Conservation (phyloP, 2,797 vertebrate genomes). For the Sylvia borin region DNA sequence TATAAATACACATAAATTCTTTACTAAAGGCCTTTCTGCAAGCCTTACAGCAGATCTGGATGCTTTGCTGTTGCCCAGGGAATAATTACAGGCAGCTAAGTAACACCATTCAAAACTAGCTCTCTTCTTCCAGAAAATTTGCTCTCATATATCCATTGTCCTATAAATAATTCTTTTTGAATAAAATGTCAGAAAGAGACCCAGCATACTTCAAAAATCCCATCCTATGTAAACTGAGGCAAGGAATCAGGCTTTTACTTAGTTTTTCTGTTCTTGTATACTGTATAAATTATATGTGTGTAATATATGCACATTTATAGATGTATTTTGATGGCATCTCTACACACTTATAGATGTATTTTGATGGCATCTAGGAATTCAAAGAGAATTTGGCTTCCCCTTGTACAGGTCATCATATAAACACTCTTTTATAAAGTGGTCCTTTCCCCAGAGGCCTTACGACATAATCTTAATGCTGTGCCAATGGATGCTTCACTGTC, state of each 20-base stretch:
- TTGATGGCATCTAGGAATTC: not conserved
- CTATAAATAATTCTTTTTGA: not conserved
- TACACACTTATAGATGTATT: not conserved
- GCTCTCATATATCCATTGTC: not conserved
- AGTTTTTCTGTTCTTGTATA: not conserved
- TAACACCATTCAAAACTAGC: accelerated
- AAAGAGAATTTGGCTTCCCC: not conserved
- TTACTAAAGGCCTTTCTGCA: not conserved
- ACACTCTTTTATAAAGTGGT: not conserved
- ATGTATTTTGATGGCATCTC: not conserved
- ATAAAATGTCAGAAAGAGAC: not conserved
- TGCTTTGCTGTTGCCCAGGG: not conserved
- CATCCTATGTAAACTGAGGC: not conserved
- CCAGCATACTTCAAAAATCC: not conserved
- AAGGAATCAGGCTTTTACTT: not conserved
- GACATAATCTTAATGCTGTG: not conserved
- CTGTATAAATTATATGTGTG: not conserved
- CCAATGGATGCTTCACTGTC: not conserved
- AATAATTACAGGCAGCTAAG: not conserved
- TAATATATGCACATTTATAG: not conserved
- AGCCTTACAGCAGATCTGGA: not conserved
- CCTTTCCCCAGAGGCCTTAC: not conserved
- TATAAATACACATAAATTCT: not conserved
- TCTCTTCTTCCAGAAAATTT: not conserved
- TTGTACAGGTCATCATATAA: not conserved